These are phyloP conservation scores for Phalera bucephala DNA, from an alignment of 2,888 invertebrate species.

Conservation along the genomic window DNA sequence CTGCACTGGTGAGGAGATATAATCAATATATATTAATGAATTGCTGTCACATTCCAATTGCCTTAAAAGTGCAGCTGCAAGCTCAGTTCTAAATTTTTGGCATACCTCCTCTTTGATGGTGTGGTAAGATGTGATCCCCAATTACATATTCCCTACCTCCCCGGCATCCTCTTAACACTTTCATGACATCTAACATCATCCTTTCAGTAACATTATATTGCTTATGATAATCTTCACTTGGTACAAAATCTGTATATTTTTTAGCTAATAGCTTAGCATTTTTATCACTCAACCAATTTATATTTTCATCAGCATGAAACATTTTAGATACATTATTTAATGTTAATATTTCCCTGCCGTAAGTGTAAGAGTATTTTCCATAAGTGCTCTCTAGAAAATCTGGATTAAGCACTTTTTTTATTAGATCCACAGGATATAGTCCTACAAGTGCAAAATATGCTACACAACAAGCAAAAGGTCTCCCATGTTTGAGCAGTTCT, in stretches of 20 bases:
- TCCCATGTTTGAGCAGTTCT: slow-evolving; percentile 84
- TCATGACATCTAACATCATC: slow-evolving; percentile 83
- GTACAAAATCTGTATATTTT: slow-evolving; percentile 83
- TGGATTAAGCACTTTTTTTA: slow-evolving; percentile 80
- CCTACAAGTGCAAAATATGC: slow-evolving; percentile 83
- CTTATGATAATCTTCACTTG: slow-evolving; percentile 71
- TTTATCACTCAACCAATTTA: slow-evolving; percentile 78
- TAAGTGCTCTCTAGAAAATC: slow-evolving; percentile 82
- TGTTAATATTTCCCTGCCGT: slow-evolving; percentile 84
- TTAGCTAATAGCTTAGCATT: slow-evolving; percentile 79
- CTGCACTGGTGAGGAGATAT: no score
- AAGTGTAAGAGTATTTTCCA: slow-evolving; percentile 65
- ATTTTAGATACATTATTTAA: slow-evolving; percentile 85
- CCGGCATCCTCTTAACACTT: slow-evolving; percentile 67
- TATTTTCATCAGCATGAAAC: slow-evolving; percentile 82
- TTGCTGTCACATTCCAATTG: no score
- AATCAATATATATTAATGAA: no score
- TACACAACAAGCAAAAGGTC: slow-evolving; percentile 83
- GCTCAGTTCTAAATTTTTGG: no score
- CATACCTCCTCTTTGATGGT: slow-evolving; percentile 86
- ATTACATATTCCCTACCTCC: slow-evolving; percentile 72
- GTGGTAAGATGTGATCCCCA: slow-evolving; percentile 86
- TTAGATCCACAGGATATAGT: slow-evolving; percentile 83
- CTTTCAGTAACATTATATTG: slow-evolving; percentile 82
- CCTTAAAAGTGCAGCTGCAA: no score